Evolutionary conservation across 1,140 invertebrate genomes (phyloP).

Genomic region (Hycleus cichorii): DNA sequence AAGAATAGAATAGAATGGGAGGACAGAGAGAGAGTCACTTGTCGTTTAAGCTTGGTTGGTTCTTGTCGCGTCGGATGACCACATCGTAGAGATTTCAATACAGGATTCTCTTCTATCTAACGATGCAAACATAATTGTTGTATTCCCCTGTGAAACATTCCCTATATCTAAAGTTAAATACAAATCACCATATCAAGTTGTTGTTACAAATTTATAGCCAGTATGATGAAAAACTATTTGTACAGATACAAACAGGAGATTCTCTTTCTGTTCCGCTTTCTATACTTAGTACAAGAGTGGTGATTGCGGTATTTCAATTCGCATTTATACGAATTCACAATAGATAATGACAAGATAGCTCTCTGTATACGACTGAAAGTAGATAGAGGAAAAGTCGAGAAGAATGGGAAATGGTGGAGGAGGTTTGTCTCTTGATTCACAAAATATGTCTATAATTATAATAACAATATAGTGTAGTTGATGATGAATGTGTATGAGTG

Average conservation of each 20-base stretch:
- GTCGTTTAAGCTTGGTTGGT: conserved; percentile 16
- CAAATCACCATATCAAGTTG: conserved; percentile 8
- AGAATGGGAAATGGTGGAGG: neutral
- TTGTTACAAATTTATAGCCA: neutral
- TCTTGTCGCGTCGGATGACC: conserved; percentile 31
- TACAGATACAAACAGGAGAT: neutral
- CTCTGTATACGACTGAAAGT: conserved; percentile 17
- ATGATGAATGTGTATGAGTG: neutral
- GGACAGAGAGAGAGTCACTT: no score
- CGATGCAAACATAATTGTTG: conserved; percentile 37
- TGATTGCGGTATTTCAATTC: conserved; percentile 37
- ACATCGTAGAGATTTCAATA: conserved; percentile 32
- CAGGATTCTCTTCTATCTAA: conserved; percentile 35
- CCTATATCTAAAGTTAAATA: conserved; percentile 15
- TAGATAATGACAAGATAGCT: conserved; percentile 34
- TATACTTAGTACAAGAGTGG: conserved; percentile 20
- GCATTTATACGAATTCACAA: conserved; percentile 29
- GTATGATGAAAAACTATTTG: conserved; percentile 21
- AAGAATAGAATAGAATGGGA: no score
- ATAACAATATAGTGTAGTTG: conserved; percentile 20
- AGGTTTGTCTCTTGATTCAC: conserved; percentile 12
- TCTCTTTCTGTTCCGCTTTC: neutral
- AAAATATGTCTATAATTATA: conserved; percentile 23
- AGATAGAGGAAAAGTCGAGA: no score
- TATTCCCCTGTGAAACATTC: conserved; percentile 26